These are phyloP conservation scores for Thomomys bottae DNA, from an alignment of 2,113 vertebrate genomes.

Conservation along the genomic window DNA sequence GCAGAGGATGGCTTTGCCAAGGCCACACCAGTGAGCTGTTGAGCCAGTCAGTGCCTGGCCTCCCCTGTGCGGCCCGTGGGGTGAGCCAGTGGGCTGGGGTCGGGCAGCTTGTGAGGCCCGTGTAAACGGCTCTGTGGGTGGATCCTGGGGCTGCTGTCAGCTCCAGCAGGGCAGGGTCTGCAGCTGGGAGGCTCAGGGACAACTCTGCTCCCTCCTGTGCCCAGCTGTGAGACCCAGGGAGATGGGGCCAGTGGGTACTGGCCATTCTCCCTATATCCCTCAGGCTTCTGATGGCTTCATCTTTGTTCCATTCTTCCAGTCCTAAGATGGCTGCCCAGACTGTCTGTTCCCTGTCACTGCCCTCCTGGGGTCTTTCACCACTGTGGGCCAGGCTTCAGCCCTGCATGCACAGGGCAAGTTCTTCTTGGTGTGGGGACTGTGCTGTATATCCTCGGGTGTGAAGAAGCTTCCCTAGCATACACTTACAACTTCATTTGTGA, in stretches of 20 bases:
- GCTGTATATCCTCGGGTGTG: no score
- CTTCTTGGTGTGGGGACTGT: background rate
- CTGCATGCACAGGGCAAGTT: background rate
- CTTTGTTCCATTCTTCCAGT: background rate
- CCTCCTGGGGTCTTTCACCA: background rate
- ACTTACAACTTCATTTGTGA: background rate
- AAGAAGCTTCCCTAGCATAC: background rate
- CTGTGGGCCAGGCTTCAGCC: no score
- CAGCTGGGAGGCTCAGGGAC: background rate
- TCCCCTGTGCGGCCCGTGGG: background rate
- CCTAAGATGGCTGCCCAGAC: background rate
- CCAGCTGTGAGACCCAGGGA: background rate
- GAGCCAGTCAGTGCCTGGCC: background rate
- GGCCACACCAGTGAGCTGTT: background rate
- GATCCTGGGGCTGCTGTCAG: background rate
- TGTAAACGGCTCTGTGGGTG: no score
- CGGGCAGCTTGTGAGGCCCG: no score
- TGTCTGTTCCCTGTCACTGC: fast-evolving
- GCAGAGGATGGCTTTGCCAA: background rate
- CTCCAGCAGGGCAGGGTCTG: background rate
- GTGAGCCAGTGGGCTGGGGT: background rate
- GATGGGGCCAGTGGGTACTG: background rate
- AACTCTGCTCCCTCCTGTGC: background rate
- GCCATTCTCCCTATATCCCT: background rate
- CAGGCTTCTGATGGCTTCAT: background rate